phyloP scores from a whole-genome alignment of 2,888 invertebrate genomes.

The Congeria kusceri region DNA sequence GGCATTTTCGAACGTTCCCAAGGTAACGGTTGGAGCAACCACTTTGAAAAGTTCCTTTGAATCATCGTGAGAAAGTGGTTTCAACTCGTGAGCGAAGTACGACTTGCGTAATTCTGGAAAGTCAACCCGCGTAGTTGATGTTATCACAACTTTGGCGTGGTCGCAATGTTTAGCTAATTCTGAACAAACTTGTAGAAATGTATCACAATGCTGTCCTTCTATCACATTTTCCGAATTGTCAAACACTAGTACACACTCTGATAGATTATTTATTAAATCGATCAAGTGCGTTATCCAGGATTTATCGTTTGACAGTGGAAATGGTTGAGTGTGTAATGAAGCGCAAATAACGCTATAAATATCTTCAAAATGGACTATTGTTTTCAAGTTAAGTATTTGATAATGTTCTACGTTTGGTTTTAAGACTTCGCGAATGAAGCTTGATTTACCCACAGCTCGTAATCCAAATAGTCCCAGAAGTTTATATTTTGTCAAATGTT shows the following conservation, averaged over 20 bases:
- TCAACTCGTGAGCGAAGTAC: constrained; percentile 5
- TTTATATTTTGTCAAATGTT: constrained; percentile 9
- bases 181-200: constrained; percentile 8
- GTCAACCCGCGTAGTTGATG: constrained; percentile 6
- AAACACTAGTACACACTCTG: constrained; percentile 5
- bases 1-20: background rate
- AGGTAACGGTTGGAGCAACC: background rate
- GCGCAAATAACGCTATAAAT: no score
- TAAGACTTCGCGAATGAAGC: constrained; percentile 22
- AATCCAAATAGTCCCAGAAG: constrained; percentile 38
- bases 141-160: constrained; percentile 2
- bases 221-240: constrained; percentile 36
- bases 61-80: background rate
- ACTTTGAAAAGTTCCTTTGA: background rate
- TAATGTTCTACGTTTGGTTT: background rate
- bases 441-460: constrained; percentile 33
- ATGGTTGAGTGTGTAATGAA: no score
- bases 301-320: no score
- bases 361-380: no score
- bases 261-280: background rate
- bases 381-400: background rate
- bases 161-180: constrained; percentile 1
- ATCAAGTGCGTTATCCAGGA: no score
- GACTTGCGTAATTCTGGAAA: background rate
- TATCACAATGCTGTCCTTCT: constrained; percentile 14